These are phyloP conservation scores for Aptenodytes forsteri DNA, from an alignment of 2,113 vertebrate genomes.

Conservation along the genomic window DNA sequence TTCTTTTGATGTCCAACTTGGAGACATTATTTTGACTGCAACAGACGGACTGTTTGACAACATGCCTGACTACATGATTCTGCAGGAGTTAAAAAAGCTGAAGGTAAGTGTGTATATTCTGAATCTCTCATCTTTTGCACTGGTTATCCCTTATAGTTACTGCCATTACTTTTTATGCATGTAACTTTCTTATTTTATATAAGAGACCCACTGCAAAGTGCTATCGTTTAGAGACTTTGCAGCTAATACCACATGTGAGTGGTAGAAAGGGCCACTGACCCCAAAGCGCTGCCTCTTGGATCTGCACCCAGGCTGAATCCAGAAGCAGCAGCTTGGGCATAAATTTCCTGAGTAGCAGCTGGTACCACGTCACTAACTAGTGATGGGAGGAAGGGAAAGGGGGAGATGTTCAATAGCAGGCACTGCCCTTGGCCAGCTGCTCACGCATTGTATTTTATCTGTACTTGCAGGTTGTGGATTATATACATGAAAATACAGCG, in stretches of 20 bases:
- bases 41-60: conserved; percentile 98
- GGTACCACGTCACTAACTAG: not conserved
- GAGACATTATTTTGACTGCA: conserved; percentile 96
- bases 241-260: not conserved
- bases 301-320: not conserved
- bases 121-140: rapidly evolving
- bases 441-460: not conserved
- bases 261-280: not conserved
- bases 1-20: conserved; percentile 96
- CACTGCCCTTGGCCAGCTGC: not conserved
- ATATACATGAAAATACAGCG: not conserved
- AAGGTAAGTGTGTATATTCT: conserved; percentile 77
- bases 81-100: conserved; percentile 96
- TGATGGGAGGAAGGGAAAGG: not conserved
- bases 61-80: conserved; percentile 99
- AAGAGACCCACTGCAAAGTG: not conserved
- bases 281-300: not conserved
- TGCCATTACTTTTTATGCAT: rapidly evolving
- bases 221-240: rapidly evolving
- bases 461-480: not conserved
- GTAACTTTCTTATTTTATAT: not conserved
- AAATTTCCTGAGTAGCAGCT: not conserved
- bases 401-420: not conserved
- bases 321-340: not conserved
- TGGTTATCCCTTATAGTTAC: not conserved